Percentiles rank a stretch among this genome's conserved stretches.
Evolutionary conservation across 2,888 invertebrate species (phyloP).

Genomic region (Clistopyga incitator): DNA sequence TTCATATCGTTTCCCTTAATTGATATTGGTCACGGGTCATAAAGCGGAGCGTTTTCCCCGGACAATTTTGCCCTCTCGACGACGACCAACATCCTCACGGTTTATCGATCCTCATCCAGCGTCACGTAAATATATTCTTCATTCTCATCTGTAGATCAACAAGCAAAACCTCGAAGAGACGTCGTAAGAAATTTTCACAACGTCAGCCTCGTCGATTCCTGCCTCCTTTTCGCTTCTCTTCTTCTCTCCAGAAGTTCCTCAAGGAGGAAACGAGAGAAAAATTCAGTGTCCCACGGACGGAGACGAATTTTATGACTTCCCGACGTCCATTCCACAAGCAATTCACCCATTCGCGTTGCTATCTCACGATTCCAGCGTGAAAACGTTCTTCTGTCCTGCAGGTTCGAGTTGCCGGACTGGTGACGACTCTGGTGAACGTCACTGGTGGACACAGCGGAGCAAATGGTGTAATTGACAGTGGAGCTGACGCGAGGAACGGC

Average conservation of each 20-base stretch:
- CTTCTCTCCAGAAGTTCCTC: neutral
- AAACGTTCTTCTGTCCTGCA: slow-evolving; percentile 57
- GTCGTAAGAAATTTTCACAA: slow-evolving; percentile 35
- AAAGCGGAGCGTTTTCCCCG: neutral
- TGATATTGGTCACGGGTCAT: slow-evolving; percentile 26
- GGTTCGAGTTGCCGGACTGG: slow-evolving; percentile 91
- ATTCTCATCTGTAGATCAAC: neutral
- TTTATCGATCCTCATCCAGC: slow-evolving; percentile 10
- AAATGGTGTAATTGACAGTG: slow-evolving; percentile 72
- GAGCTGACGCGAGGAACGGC: slow-evolving; percentile 73
- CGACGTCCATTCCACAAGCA: neutral
- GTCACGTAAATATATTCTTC: slow-evolving; percentile 5
- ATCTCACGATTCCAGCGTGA: neutral
- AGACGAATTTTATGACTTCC: slow-evolving; percentile 40
- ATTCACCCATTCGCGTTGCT: neutral
- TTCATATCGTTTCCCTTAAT: slow-evolving; percentile 17
- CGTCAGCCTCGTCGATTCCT: neutral
- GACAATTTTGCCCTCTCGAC: neutral
- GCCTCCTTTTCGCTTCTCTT: neutral
- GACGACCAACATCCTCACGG: neutral
- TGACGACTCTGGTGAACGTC: slow-evolving; percentile 93
- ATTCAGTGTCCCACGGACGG: neutral
- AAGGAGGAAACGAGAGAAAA: slow-evolving; percentile 27
- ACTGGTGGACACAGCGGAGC: slow-evolving; percentile 87
- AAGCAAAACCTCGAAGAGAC: slow-evolving; percentile 21